Base-by-base conservation (phyloP, 2,113 vertebrate genomes). In the Murina feae region DNA sequence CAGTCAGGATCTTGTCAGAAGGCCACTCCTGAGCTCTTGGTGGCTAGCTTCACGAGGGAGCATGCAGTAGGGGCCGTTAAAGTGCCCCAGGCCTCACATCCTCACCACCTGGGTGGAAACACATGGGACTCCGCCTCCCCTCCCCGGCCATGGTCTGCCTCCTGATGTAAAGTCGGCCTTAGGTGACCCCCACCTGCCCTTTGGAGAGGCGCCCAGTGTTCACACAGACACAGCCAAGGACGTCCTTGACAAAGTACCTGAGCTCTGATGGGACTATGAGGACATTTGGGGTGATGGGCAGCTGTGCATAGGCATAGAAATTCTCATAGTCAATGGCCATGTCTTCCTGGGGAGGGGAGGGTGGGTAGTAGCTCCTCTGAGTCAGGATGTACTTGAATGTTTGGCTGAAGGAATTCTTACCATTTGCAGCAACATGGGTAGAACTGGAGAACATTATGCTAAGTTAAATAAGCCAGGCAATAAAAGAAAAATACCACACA, bases 141-240 rank as follows among this genome's bases (percentile, higher is more conserved):
- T 96, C 94, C 1, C 87, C 65, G 0, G 55, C 65, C 0, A 20
- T 0, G 0, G 55, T 18, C 7, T 42, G 35, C 37, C 95, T 95
- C 51, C 97, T 97, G 32, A 99, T 23, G 32, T 98, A 98, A 66
- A 99, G 96, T 32, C 99, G 98, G 55, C 98, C 96, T 0, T 98
- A 99, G n/a, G 99, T 99, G 74, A 99, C 99, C 0, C 99, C 99
- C 2, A 99, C 99, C 44, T 98, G 99, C 25, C 99, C 99, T 97
- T 99, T 99, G 8, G 99, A 99, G 93, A 99, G 97, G 0, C 99
- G 99, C 3, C 99, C 99, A 0, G 99, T 99, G 71, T 99, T 99
- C 97, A 99, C 89, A 32, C 99, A 99, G 13, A 99, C 86, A 0
- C 99, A 99, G 94, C 99, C 99, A 4, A 98, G 97, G 85, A 99